phyloP scores from a whole-genome alignment of 1,140 invertebrate genomes.

The Acyrthosiphon pisum region DNA sequence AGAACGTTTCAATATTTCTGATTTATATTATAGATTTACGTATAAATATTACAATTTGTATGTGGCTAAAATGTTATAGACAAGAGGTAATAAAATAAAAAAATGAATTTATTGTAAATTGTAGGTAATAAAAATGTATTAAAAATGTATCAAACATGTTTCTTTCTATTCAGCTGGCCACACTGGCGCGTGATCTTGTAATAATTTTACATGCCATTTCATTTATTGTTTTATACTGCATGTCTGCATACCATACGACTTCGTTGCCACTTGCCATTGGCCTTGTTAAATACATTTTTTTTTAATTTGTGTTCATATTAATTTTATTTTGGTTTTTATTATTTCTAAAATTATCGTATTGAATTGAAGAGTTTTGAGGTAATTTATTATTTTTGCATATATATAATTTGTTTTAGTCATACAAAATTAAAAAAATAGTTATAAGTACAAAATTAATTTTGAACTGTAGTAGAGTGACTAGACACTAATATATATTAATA shows the following conservation, averaged over 20 bases:
- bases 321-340: not conserved
- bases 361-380: constrained; percentile 28
- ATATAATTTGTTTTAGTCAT: not conserved
- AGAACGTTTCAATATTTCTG: not conserved
- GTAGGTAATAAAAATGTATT: not conserved
- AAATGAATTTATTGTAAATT: not conserved
- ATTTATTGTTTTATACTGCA: constrained; percentile 31
- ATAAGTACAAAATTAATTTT: not conserved
- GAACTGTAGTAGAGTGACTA: not conserved
- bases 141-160: not conserved
- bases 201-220: constrained; percentile 16
- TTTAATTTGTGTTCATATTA: constrained; percentile 12
- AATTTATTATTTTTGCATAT: constrained; percentile 6
- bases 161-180: not conserved
- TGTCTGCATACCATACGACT: not conserved
- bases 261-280: not conserved
- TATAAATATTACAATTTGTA: not conserved
- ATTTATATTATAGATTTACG: not conserved
- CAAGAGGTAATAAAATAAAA: not conserved
- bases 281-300: not conserved
- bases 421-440: constrained; percentile 8
- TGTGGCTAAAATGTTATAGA: not conserved
- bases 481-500: not conserved
- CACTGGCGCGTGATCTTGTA: not conserved
- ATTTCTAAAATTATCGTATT: not conserved